These are phyloP conservation scores for Stegophylla sp. DNA, from an alignment of 2,888 invertebrate species.

Conservation along the genomic window DNA sequence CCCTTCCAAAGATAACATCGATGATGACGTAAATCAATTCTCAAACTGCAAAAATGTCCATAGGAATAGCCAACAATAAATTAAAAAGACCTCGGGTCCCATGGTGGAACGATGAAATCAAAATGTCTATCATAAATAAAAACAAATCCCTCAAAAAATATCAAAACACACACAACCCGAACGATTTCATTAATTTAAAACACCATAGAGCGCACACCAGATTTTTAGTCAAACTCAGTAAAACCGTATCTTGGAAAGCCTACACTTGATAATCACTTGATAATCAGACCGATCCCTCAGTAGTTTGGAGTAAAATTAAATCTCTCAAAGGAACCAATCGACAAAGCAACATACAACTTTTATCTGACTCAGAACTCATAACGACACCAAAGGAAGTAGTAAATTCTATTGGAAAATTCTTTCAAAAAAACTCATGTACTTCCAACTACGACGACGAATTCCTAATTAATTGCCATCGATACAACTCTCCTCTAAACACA, in stretches of 20 bases:
- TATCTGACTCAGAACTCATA: conserved; percentile 2
- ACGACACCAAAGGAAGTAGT: conserved; percentile 13
- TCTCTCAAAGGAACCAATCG: conserved; percentile 12
- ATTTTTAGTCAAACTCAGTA: conserved; percentile 11
- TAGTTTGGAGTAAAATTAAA: conserved; percentile 7
- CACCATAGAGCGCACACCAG: not conserved
- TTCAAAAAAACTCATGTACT: not conserved
- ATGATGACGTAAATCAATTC: not conserved
- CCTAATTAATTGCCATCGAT: conserved; percentile 4
- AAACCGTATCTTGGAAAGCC: not conserved
- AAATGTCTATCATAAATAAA: conserved; percentile 26
- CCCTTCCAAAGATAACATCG: conserved; percentile 26
- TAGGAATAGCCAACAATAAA: conserved; percentile 21
- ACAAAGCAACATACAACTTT: conserved; percentile 9
- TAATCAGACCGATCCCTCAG: not conserved
- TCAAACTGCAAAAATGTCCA: conserved; percentile 12
- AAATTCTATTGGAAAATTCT: conserved; percentile 3
- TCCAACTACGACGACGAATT: conserved; percentile 6
- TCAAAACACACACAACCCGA: not conserved
- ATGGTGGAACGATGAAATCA: conserved; percentile 12
- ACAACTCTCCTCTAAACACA: conserved; percentile 9
- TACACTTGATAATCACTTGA: not conserved
- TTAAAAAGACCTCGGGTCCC: conserved; percentile 3
- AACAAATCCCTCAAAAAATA: conserved; percentile 26
- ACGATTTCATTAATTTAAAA: not conserved